Base-by-base conservation (phyloP, 2,888 invertebrate genomes). In the Penaeus monodon region DNA sequence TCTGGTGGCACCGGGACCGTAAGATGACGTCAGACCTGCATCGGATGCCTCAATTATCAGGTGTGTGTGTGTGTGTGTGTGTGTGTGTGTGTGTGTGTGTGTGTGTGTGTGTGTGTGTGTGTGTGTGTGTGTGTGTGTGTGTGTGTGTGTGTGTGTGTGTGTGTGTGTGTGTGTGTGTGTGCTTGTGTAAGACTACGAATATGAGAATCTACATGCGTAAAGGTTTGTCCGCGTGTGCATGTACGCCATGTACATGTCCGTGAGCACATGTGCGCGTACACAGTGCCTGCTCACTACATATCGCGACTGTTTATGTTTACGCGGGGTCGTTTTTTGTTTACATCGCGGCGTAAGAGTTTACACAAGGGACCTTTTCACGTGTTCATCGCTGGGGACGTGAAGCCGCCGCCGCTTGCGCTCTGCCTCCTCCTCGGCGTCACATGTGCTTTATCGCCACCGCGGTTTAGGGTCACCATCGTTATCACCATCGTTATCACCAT, bases 61-160 rank as follows among this genome's bases (percentile, higher is more conserved):
- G 68, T 68, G 20, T 29, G 68, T 10, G 10, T 68, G 68, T 8
- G 68, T 29, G 68, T 8, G 68, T 68, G 68, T 7, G 29, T 68
- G 29, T 8, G 68, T 29, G 68, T 8, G n/a, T 68, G 4, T 7
- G 68, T 68, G 29, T 68, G 4, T 7, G 68, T 68, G 68, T 68
- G 68, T 68, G 68, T 68, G 68, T 68, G 68, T 68, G 68, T 8
- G 68, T 29, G 68, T 68, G 10, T 68, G 68, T 29, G 4, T 68
- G 68, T 17, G 68, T 68, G 68, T 68, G 68, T 68, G 68, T 68
- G 68, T 68, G 68, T 68, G 68, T 17, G 68, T 68, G 68, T 68
- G 68, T 17, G 68, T 68, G 10, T 17, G 68, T 68, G 68, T 68
- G 68, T 68, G 68, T 68, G 68, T 68, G 68, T 68, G 68, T 17